phyloP scores from a whole-genome alignment of 2,888 invertebrate genomes.

The Drosophila longiperda region DNA sequence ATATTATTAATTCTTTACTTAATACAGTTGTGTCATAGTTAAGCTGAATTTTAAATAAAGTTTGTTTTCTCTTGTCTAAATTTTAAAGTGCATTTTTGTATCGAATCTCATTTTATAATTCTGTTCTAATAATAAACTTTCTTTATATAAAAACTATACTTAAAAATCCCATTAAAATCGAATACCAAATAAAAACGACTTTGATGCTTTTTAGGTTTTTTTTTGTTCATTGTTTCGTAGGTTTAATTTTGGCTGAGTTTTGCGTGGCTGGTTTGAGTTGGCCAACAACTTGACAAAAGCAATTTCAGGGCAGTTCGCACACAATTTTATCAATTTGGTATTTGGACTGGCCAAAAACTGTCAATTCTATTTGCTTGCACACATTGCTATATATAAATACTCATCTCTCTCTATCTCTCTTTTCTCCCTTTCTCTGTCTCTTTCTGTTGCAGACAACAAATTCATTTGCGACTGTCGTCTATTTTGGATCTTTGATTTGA shows the following conservation, averaged over 20 bases:
- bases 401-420: conserved; percentile 16
- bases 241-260: not conserved
- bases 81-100: too few relatives aligned
- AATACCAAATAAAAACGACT: not conserved
- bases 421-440: not conserved
- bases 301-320: conserved; percentile 54
- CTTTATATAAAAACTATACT: not conserved
- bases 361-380: conserved; percentile 46
- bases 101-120: too few relatives aligned
- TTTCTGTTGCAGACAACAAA: conserved; percentile 89
- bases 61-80: too few relatives aligned
- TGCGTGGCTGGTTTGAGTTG: not conserved
- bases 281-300: conserved; percentile 69
- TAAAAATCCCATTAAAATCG: too few relatives aligned
- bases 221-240: not conserved
- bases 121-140: too few relatives aligned
- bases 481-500: conserved; percentile 91
- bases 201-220: not conserved
- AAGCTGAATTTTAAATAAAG: too few relatives aligned
- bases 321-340: conserved; percentile 2
- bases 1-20: too few relatives aligned
- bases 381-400: conserved; percentile 25
- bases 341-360: conserved; percentile 30
- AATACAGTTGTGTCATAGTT: too few relatives aligned
- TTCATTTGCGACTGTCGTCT: conserved; percentile 93